Percentiles rank a stretch among this genome's conserved stretches.
phyloP scores from a whole-genome alignment of 1,140 invertebrate species.

The Caenorhabditis brenneri region DNA sequence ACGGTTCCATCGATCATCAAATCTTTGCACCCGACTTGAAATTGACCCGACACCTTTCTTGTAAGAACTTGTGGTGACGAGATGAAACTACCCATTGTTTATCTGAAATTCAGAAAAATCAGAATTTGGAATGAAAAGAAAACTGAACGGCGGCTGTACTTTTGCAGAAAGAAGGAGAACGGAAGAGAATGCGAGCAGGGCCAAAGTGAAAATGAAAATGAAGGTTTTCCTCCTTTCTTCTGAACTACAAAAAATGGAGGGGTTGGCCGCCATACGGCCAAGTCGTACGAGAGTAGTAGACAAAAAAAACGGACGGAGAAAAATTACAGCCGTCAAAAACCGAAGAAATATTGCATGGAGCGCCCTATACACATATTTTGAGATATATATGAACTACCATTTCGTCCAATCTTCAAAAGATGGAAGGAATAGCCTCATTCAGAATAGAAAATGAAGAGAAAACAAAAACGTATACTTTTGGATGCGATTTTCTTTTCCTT shows the following conservation, averaged over 20 bases:
- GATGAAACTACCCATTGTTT: slow-evolving; percentile 34
- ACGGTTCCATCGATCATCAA: slow-evolving; percentile 49
- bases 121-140: not conserved
- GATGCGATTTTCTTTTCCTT: not conserved
- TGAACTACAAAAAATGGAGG: slow-evolving; percentile 1
- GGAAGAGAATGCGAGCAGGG: not conserved
- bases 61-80: slow-evolving; percentile 35
- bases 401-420: not conserved
- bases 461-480: not conserved
- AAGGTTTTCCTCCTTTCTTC: not conserved
- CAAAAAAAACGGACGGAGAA: not conserved
- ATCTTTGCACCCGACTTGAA: slow-evolving; percentile 49
- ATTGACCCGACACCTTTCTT: slow-evolving; percentile 41
- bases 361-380: not conserved
- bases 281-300: not conserved
- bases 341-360: not conserved
- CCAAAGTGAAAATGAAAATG: not conserved
- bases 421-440: too few species aligned
- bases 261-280: not conserved
- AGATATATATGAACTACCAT: not conserved
- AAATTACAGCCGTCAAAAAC: not conserved
- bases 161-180: not conserved
- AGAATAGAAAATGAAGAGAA: not conserved
- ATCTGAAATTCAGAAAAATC: not conserved
- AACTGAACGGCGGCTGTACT: not conserved